phyloP scores from a whole-genome alignment of 2,113 vertebrate species.

The Oncorhynchus clarkii region DNA sequence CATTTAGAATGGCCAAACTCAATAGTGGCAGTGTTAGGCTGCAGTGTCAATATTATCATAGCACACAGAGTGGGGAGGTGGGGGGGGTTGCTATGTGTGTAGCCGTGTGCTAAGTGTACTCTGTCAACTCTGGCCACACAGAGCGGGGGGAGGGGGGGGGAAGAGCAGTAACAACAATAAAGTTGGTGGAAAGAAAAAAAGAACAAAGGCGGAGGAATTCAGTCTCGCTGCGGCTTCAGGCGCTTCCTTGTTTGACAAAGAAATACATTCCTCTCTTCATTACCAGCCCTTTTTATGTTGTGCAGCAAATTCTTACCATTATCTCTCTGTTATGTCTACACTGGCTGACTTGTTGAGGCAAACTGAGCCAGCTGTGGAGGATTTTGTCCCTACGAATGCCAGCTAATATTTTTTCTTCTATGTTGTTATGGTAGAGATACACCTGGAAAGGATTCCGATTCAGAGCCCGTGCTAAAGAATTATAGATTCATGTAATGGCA shows the following conservation, averaged over 20 bases:
- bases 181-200: constrained; percentile 45
- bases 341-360: constrained; percentile 11
- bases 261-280: constrained; percentile 49
- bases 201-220: constrained; percentile 56
- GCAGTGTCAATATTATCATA: constrained; percentile 92
- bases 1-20: constrained; percentile 82
- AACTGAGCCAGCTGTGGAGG: constrained; percentile 21
- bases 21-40: constrained; percentile 82
- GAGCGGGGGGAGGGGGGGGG: background rate
- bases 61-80: constrained; percentile 79
- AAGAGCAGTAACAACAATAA: constrained; percentile 60
- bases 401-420: background rate
- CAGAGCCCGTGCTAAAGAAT: too few species aligned
- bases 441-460: too few species aligned
- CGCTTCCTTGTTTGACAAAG: constrained; percentile 66
- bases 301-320: constrained; percentile 36
- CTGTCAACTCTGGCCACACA: constrained; percentile 63
- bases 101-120: constrained; percentile 77
- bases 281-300: constrained; percentile 20
- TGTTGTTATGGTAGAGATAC: background rate
- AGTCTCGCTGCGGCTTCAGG: constrained; percentile 40
- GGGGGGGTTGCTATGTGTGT: constrained; percentile 84
- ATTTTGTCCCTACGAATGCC: background rate
- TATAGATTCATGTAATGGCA: too few species aligned
- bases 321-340: constrained; percentile 42